phyloP scores from a whole-genome alignment of 2,888 invertebrate genomes.

The Acrobasis consociella region DNA sequence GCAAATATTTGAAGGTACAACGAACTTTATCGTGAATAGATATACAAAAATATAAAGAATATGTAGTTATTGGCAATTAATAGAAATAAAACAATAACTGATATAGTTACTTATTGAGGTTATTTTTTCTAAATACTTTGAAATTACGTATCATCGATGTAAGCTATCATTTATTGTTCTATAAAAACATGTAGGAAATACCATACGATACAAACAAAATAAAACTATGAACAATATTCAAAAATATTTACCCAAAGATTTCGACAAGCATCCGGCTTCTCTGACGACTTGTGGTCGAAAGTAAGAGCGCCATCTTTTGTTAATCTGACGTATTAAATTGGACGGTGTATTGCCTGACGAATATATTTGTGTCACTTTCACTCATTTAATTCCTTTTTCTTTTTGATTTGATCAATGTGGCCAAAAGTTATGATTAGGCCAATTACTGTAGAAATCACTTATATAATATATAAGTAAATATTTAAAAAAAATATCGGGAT shows the following conservation, averaged over 20 bases:
- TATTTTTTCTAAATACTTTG: too few species aligned
- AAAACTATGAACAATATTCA: constrained; percentile 10
- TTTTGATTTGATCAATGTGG: background rate
- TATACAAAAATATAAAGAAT: constrained; percentile 10
- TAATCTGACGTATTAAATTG: constrained; percentile 11
- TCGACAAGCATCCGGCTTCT: constrained; percentile 16
- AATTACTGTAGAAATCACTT: constrained; percentile 1
- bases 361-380: background rate
- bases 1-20: background rate
- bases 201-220: constrained; percentile 8
- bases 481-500: too few species aligned
- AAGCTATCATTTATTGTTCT: background rate
- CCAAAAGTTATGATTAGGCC: background rate
- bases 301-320: constrained; percentile 18
- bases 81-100: too few species aligned
- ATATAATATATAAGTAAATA: too few species aligned
- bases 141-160: too few species aligned
- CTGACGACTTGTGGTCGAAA: constrained; percentile 14
- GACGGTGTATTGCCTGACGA: constrained; percentile 1
- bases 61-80: background rate
- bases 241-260: constrained; percentile 16
- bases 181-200: constrained; percentile 1
- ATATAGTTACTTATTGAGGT: too few species aligned
- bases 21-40: constrained; percentile 23
- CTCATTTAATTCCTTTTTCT: background rate